Conservation (phyloP, 2,113 vertebrate species). For the Pelodiscus sinensis region DNA sequence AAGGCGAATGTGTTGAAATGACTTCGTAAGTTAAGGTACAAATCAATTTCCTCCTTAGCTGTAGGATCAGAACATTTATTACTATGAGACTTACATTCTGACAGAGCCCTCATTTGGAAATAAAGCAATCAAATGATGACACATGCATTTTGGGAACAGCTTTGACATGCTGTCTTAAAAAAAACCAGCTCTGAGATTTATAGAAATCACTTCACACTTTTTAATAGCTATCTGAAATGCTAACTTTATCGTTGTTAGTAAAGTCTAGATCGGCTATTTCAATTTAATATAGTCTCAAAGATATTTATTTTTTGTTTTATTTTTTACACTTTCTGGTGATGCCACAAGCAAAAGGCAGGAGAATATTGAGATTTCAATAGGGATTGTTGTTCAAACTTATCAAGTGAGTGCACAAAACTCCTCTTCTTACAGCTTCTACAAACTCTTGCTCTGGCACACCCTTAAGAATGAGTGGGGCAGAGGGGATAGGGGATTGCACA, state of each 20-base stretch:
- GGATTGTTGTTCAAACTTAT: neutral
- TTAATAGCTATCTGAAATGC: neutral
- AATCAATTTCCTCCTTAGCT: neutral
- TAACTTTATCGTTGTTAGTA: neutral
- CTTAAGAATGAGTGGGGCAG: neutral
- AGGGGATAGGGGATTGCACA: neutral
- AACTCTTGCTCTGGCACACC: neutral
- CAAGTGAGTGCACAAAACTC: neutral
- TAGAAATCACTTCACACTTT: neutral
- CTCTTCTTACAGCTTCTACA: neutral
- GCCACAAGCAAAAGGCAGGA: neutral
- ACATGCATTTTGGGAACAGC: neutral
- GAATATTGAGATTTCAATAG: neutral
- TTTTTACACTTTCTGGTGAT: neutral
- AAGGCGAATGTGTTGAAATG: neutral
- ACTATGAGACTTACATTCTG: neutral
- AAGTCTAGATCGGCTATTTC: neutral
- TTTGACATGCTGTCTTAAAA: neutral
- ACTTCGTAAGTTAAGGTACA: neutral
- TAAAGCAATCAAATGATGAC: neutral
- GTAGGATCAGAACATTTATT: neutral
- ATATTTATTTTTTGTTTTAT: neutral
- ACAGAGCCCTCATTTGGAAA: neutral
- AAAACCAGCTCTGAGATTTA: neutral
- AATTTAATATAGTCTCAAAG: neutral